Evolutionary conservation across 2,113 vertebrate genomes (phyloP), one percentile per base, ranked within the genome.

Genomic region (Empidonax alnorum): DNA sequence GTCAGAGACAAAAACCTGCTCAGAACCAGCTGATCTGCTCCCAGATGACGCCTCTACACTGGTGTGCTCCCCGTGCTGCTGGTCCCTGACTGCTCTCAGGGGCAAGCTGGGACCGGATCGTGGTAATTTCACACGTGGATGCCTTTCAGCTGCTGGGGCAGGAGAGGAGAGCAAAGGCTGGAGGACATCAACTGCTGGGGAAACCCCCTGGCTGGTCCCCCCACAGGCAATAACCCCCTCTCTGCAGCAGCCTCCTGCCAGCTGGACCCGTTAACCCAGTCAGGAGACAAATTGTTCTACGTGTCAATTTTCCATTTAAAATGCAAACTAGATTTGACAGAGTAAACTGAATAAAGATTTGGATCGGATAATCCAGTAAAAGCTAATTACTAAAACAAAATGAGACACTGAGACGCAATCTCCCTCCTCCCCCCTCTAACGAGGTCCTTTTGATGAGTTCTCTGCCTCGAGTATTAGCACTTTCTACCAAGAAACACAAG

Each of bases 251-350:
- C 79, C 90, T 92, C 80, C 84, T 59, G 63, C 87, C 84, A 96
- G 90, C 85, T 39, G 81, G 95, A 94, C 96, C 94, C 86, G 17
- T 90, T 98, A 98, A 97, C 96, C 96, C 94, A 94, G 86, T 87
- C 97, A 97, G 95, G 87, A 98, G 98, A 98, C 96, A 97, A 98
- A 98, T 98, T 98, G 97, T 97, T 97, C 96, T 17, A 95, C 77
- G 13, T 96, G 98, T 98, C 98, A 98, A 98, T 98, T 98, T 98
- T 97, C 98, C 98, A 98, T 98, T 98, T 98, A 98, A 98, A 98
- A 98, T 98, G 97, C 98, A 98, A 98, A 98, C 97, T 97, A 97
- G 97, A 98, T 98, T 98, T 98, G 98, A 98, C 98, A 98, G 98
- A 98, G 98, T 98, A 98, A 98, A 98, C 98, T 21, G 97, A 98